Base-by-base conservation (phyloP, 2,888 invertebrate species). In the Synergus japonicus region DNA sequence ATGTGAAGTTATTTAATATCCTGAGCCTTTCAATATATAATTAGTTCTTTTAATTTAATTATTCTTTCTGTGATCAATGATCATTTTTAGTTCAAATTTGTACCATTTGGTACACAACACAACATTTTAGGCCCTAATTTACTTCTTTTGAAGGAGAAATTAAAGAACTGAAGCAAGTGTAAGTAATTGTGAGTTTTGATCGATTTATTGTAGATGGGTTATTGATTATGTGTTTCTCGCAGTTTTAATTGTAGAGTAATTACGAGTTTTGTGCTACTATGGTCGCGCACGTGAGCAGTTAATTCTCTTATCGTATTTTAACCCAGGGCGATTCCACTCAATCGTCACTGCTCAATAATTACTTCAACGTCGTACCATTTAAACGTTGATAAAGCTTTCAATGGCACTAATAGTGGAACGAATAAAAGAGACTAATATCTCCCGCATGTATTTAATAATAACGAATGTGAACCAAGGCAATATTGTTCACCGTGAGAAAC, bases 321-420 rank as follows among this genome's bases (percentile, higher is more conserved):
- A 69, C 69, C 49, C 49, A 69, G 69, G 69, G 69, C 69, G 69
- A 69, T 49, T 49, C 49, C 69, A 69, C 69, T 69, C 69, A 69
- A 69, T 69, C 49, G 69, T 46, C 69, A 69, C 37, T 69, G 69
- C 69, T 29, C 15, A 49, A 69, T 69, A 69, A 69, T 69, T 49
- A 69, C 69, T 69, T 69, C 29, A 49, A 22, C 29, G 29, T 54
- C 8, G 49, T 69, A 49, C 49, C 49, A 15, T 49, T 69, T 69
- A 69, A 69, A 22, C 67, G 13, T 15, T 46, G 69, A 49, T 69
- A 22, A 69, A 69, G 46, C 15, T 69, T 69, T 54, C 49, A 69
- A 69, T 69, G 49, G 69, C 29, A 69, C 44, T 69, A 69, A 69
- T 49, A 49, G 69, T 69, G 15, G 15, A 49, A 69, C 49, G 69